Evolutionary conservation across 2,797 vertebrate genomes (phyloP).

Genomic region (Peromyscus melanophrys): DNA sequence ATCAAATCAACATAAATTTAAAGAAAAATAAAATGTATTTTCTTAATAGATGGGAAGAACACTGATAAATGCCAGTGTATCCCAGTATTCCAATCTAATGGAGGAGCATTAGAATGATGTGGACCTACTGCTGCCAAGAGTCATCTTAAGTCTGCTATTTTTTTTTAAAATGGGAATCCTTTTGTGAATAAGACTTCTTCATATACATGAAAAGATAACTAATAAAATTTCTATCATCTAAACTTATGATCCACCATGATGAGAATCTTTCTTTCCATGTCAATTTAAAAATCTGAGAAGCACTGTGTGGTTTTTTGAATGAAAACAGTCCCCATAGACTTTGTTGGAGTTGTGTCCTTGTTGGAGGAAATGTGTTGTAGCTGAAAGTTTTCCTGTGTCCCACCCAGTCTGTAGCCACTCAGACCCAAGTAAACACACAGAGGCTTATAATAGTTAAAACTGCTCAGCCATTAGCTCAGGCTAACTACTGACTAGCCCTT

Average conservation of each 20-base stretch:
- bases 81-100: background rate
- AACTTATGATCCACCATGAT: background rate
- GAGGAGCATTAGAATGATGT: background rate
- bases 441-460: too few species aligned
- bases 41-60: background rate
- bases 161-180: background rate
- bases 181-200: background rate
- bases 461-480: too few species aligned
- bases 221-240: background rate
- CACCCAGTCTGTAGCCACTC: too few species aligned
- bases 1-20: background rate
- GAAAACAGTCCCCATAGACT: background rate
- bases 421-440: too few species aligned
- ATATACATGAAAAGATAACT: background rate
- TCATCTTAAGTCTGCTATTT: background rate
- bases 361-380: background rate
- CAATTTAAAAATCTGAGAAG: background rate
- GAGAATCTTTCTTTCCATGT: background rate
- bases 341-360: background rate
- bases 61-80: background rate
- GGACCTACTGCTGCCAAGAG: background rate
- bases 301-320: background rate
- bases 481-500: too few species aligned
- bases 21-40: background rate
- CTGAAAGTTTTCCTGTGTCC: too few species aligned